Evolutionary conservation across 2,888 invertebrate genomes (phyloP), one percentile per base, ranked within the genome.

Genomic region (Oxyscelio sp.): DNA sequence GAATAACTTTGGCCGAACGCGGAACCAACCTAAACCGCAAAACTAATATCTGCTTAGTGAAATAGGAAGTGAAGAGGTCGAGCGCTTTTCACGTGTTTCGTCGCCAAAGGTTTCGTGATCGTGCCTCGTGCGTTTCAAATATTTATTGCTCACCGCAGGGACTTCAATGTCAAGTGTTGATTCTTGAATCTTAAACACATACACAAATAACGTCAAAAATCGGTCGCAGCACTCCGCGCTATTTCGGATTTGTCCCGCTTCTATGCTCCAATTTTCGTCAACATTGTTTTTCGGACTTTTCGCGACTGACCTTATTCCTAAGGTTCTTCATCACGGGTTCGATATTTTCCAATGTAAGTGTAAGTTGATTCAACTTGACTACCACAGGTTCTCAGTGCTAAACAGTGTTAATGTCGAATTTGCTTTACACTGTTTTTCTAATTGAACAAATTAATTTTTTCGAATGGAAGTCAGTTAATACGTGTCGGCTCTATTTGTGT

Each of bases 281-380:
- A 70, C 73, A 70, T 65, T 78, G 45, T 74, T 58, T 58, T 77
- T 68, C 43, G 56, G 56, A 52, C 68, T 54, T 85, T 73, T 80
- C 56, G 75, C 61, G 38, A 65, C 54, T 73, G 65, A 66, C 83
- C 77, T 83, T 83, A 77, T 83, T 75, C 77, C 45, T 58, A 75
- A 80, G 85, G 58, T 84, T 38, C 22, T 91, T 87, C 93, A 93
- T 89, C 88, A 93, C 93, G 93, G 93, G 92, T 91, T 91, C 93
- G 89, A 82, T 90, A 92, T 87, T 93, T 21, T 92, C 93, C 38
- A 92, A 81, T 83, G 93, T 93, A 90, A 92, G 92, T 93, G 63
- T 43, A 38, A n/a, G n/a, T n/a, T n/a, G n/a, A n/a, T n/a, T n/a
- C n/a, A n/a, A n/a, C n/a, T n/a, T n/a, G n/a, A n/a, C n/a, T n/a